Conservation (phyloP, 2,113 vertebrate genomes). For the Oryzias javanicus region DNA sequence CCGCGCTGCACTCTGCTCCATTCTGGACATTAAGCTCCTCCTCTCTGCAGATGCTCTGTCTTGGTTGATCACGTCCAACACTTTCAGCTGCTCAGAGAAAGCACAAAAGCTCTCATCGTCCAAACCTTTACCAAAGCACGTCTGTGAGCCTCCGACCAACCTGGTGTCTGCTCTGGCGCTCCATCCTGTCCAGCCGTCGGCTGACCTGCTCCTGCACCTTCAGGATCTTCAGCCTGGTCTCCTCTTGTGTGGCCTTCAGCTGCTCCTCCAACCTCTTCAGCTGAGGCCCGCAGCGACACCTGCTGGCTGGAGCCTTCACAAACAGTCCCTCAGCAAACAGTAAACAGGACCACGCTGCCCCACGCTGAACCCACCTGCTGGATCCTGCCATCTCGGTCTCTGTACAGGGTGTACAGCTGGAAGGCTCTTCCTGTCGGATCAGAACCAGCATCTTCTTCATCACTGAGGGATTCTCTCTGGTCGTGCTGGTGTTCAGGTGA, state of each 20-base stretch:
- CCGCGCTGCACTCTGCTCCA: slow-evolving; percentile 76
- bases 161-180: slow-evolving; percentile 83
- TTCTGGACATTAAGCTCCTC: slow-evolving; percentile 78
- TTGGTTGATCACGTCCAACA: slow-evolving; percentile 83
- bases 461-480: slow-evolving; percentile 56
- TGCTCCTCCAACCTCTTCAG: slow-evolving; percentile 86
- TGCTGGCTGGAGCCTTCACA: slow-evolving; percentile 82
- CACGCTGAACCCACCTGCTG: slow-evolving; percentile 79
- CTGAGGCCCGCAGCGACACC: slow-evolving; percentile 86
- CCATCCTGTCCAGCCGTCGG: slow-evolving; percentile 81
- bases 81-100: slow-evolving; percentile 76
- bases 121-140: too few species aligned
- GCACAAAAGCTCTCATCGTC: too few species aligned
- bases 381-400: slow-evolving; percentile 84
- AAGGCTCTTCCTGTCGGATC: slow-evolving; percentile 78
- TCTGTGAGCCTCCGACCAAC: slow-evolving; percentile 51
- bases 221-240: slow-evolving; percentile 84
- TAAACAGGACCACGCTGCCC: neutral
- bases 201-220: slow-evolving; percentile 85
- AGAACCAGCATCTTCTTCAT: slow-evolving; percentile 1
- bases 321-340: neutral
- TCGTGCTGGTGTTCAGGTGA: slow-evolving; percentile 39
- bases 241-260: slow-evolving; percentile 83
- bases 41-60: slow-evolving; percentile 82
- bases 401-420: slow-evolving; percentile 87